A percentile compares a stretch with the other conserved stretches of the same genome.
Conservation (phyloP, 2,888 invertebrate genomes). For the Portevinia maculata region DNA sequence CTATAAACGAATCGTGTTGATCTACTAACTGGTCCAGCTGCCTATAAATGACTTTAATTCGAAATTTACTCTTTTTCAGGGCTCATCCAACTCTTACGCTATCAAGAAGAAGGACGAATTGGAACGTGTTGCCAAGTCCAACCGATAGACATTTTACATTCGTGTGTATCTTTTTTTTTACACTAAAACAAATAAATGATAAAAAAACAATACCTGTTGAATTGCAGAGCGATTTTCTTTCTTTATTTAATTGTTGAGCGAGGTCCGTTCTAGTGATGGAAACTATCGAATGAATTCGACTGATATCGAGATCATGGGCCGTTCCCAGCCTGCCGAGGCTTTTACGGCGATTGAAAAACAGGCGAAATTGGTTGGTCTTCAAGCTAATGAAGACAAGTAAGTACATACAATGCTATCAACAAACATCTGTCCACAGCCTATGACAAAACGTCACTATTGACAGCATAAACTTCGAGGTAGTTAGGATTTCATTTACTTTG, state of each 20-base stretch:
- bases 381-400: too few species aligned
- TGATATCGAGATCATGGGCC: too few species aligned
- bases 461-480: too few species aligned
- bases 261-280: not conserved
- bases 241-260: not conserved
- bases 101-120: conserved; percentile 99
- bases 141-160: conserved; percentile 91
- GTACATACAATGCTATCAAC: too few species aligned
- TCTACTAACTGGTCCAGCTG: not conserved
- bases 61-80: conserved; percentile 84
- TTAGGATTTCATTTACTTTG: too few species aligned
- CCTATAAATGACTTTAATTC: not conserved
- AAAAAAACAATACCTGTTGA: conserved; percentile 34
- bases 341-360: too few species aligned
- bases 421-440: too few species aligned
- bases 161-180: conserved; percentile 73
- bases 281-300: too few species aligned
- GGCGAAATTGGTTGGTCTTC: too few species aligned
- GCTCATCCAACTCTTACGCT: conserved; percentile 99
- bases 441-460: too few species aligned
- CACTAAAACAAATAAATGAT: conserved; percentile 62
- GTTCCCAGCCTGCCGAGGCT: too few species aligned
- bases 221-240: not conserved
- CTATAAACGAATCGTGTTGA: conserved; percentile 54
- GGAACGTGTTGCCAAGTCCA: conserved; percentile 99